phyloP scores from a whole-genome alignment of 2,888 invertebrate genomes.

The Tenthredo notha region DNA sequence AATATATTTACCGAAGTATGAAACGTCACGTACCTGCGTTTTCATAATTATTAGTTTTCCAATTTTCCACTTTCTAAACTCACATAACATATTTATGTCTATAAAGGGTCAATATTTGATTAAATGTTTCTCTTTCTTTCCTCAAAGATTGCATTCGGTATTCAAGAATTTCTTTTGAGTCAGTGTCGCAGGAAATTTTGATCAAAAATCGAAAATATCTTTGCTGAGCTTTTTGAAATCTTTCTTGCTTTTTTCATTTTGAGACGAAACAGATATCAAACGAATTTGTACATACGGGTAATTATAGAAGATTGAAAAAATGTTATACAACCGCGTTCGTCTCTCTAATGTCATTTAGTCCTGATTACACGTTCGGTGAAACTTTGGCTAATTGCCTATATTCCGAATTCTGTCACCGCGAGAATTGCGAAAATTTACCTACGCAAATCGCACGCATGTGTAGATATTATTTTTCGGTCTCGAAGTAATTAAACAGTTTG shows the following conservation, averaged over 20 bases:
- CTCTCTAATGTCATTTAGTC: background rate
- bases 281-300: background rate
- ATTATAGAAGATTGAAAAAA: background rate
- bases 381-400: conserved; percentile 7
- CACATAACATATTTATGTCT: background rate
- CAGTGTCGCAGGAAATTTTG: background rate
- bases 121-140: background rate
- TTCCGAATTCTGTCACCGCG: background rate
- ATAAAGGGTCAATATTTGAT: background rate
- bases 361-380: background rate
- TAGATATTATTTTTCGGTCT: background rate
- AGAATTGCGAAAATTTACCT: background rate
- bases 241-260: too few relatives aligned
- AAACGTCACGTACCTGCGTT: background rate
- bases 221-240: too few relatives aligned
- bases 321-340: background rate
- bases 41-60: background rate
- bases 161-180: background rate
- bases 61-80: background rate
- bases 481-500: conserved; percentile 18
- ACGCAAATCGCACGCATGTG: background rate
- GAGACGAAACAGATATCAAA: background rate
- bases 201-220: background rate
- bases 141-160: background rate
- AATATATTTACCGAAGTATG: background rate